Percentiles rank a stretch among this genome's conserved stretches.
These are phyloP conservation scores for Melanargia galathea DNA, from an alignment of 2,888 invertebrate species.

Conservation along the genomic window DNA sequence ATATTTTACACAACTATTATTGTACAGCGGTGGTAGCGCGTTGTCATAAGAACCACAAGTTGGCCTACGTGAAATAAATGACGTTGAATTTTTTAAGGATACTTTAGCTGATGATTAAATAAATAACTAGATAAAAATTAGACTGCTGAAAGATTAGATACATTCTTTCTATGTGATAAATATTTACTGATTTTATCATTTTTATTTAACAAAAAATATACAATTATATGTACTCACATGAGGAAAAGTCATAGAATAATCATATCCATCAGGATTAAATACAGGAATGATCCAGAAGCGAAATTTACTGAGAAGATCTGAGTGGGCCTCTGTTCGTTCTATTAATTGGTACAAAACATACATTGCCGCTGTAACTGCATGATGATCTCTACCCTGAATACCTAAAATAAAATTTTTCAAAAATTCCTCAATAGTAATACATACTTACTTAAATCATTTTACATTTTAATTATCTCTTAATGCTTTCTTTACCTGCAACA, in stretches of 20 bases:
- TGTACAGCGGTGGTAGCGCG: too few species aligned
- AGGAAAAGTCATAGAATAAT: slow-evolving; percentile 75
- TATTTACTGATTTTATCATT: neutral
- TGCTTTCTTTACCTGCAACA: slow-evolving; percentile 61
- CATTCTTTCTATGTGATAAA: neutral
- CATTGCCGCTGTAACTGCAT: slow-evolving; percentile 72
- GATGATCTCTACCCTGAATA: slow-evolving; percentile 73
- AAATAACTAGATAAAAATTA: neutral
- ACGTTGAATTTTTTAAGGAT: too few species aligned
- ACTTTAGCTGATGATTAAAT: neutral
- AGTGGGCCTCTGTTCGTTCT: slow-evolving; percentile 63
- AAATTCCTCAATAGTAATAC: too few species aligned
- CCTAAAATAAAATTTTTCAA: slow-evolving; percentile 51
- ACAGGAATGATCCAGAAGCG: slow-evolving; percentile 76
- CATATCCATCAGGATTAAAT: slow-evolving; percentile 76
- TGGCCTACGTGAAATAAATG: too few species aligned
- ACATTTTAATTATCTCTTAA: neutral
- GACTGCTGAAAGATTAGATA: neutral
- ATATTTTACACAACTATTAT: neutral
- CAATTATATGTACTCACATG: slow-evolving; percentile 55
- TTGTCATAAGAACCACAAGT: too few species aligned
- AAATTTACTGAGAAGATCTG: slow-evolving; percentile 63
- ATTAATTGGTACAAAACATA: slow-evolving; percentile 70
- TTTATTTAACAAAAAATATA: neutral
- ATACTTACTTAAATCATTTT: too few species aligned